Evolutionary conservation across 1,140 invertebrate species (phyloP).

Genomic region (Drosophila varians): DNA sequence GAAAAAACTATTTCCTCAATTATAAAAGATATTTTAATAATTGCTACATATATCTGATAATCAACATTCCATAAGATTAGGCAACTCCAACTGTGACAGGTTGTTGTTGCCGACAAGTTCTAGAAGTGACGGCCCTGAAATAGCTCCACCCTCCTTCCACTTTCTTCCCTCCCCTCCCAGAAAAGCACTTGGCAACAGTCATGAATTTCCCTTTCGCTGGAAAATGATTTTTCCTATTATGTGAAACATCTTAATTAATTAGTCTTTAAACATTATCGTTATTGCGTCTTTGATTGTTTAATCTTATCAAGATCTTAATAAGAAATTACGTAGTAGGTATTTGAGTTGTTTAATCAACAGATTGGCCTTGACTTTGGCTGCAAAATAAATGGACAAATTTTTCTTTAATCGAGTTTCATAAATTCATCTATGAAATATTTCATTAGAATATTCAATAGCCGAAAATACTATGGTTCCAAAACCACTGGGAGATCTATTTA

Average conservation of each 20-base stretch:
- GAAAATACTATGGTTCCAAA: no score
- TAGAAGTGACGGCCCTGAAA: conserved; percentile 58
- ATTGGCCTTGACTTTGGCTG: conserved; percentile 11
- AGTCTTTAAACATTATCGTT: not conserved
- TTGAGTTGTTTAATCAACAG: not conserved
- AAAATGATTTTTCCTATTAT: conserved; percentile 11
- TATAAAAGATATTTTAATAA: not conserved
- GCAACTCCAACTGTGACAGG: conserved; percentile 23
- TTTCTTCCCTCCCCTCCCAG: no score
- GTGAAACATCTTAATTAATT: not conserved
- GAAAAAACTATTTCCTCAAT: not conserved
- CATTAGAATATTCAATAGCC: no score
- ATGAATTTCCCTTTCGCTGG: conserved; percentile 25
- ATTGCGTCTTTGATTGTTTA: not conserved
- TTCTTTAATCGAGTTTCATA: no score
- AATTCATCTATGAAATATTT: no score
- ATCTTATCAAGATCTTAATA: not conserved
- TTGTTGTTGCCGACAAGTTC: conserved; percentile 56
- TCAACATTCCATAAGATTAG: not conserved
- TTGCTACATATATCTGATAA: not conserved
- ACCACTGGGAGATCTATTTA: no score
- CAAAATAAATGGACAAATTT: no score
- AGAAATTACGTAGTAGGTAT: conserved; percentile 1
- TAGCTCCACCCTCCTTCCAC: conserved; percentile 14
- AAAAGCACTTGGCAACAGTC: conserved; percentile 62